Conservation (phyloP, 2,888 invertebrate genomes). For the Neoascia interrupta region DNA sequence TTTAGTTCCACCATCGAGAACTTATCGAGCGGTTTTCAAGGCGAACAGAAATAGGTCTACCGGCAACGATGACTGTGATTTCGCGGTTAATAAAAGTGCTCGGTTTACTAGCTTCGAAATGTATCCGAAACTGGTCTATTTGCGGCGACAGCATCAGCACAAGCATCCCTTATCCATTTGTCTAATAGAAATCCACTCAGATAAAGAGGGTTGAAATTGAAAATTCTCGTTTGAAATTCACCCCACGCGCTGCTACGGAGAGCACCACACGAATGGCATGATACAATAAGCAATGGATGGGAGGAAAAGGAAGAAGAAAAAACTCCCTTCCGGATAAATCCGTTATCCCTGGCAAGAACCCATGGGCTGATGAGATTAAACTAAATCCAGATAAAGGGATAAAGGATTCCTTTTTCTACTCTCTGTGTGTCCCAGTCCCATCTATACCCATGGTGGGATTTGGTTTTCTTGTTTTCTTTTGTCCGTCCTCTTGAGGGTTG, state of each 20-base stretch:
- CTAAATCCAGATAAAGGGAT: constrained; percentile 80
- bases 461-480: constrained; percentile 27
- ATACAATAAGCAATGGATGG: too few species aligned
- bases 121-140: constrained; percentile 6
- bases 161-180: constrained; percentile 47
- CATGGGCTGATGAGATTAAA: constrained; percentile 79
- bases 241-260: constrained; percentile 6
- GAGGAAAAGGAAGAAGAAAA: too few species aligned
- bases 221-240: constrained; percentile 36
- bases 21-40: constrained; percentile 5
- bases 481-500: constrained; percentile 17
- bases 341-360: constrained; percentile 72
- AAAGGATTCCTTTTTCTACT: constrained; percentile 77
- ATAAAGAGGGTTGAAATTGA: constrained; percentile 62
- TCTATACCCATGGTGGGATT: constrained; percentile 37
- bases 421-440: too few species aligned
- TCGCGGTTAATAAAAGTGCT: constrained; percentile 35
- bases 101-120: constrained; percentile 32
- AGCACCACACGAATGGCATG: constrained; percentile 7
- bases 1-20: constrained; percentile 56
- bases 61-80: constrained; percentile 2
- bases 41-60: background rate
- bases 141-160: background rate
- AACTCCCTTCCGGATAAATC: constrained; percentile 74
- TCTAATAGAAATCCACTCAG: constrained; percentile 66